These are phyloP conservation scores for Cettia cetti DNA, from an alignment of 2,113 vertebrate genomes.

Conservation along the genomic window DNA sequence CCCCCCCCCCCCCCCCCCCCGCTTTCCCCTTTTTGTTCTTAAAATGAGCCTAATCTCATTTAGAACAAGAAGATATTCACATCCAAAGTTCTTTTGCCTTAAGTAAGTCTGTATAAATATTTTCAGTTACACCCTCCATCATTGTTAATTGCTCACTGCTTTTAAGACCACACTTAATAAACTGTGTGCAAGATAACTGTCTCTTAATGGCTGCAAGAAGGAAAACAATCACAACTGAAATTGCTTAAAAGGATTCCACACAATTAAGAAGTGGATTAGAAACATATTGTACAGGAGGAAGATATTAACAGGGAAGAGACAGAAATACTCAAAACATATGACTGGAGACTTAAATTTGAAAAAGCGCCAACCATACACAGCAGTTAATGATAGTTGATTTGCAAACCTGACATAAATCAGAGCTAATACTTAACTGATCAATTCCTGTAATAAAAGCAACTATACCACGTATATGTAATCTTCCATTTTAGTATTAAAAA, in stretches of 20 bases:
- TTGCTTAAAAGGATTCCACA: not conserved
- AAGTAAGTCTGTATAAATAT: not conserved
- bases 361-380: not conserved
- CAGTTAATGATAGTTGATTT: not conserved
- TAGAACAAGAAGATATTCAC: not conserved
- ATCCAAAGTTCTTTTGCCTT: not conserved
- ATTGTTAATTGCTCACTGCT: not conserved
- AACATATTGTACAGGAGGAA: not conserved
- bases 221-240: not conserved
- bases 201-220: not conserved
- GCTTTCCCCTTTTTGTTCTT: not conserved
- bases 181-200: not conserved
- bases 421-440: not conserved
- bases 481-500: not conserved
- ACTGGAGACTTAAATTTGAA: not conserved
- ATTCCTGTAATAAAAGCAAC: not conserved
- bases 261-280: not conserved
- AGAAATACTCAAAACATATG: not conserved
- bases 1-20: fast-evolving
- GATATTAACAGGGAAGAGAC: not conserved
- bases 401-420: not conserved
- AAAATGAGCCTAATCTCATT: not conserved
- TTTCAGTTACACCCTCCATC: not conserved
- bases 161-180: not conserved
- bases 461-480: not conserved